A percentile compares a stretch with the other conserved stretches of the same genome.
Evolutionary conservation across 2,113 vertebrate species (phyloP).

Genomic region (Rhinopomastus cyanomelas): DNA sequence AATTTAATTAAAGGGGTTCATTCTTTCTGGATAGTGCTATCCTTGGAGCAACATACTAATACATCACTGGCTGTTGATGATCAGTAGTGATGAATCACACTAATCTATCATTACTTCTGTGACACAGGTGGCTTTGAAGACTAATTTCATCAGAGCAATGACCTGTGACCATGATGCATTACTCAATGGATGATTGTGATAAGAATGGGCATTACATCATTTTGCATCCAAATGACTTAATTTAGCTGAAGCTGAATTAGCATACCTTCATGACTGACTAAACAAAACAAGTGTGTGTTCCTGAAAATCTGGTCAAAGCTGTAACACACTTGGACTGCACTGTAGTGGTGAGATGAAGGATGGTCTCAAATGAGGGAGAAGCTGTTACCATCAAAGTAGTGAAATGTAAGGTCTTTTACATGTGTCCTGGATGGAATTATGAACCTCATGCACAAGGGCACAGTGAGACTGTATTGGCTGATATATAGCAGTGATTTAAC

Average conservation of each 20-base stretch:
- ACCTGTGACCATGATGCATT: slow-evolving; percentile 64
- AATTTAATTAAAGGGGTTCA: slow-evolving; percentile 52
- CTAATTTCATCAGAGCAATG: slow-evolving; percentile 63
- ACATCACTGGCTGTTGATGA: slow-evolving; percentile 66
- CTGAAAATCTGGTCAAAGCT: neutral
- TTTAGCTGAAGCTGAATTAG: neutral
- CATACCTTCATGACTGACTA: neutral
- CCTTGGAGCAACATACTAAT: slow-evolving; percentile 61
- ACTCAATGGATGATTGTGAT: slow-evolving; percentile 47
- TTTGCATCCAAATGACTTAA: slow-evolving; percentile 29
- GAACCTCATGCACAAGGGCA: no score
- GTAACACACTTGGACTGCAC: neutral
- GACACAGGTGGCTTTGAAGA: slow-evolving; percentile 72
- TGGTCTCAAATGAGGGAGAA: neutral
- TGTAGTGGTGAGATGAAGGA: neutral
- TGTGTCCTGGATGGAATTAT: neutral
- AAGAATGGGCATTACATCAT: slow-evolving; percentile 39
- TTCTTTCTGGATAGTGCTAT: slow-evolving; percentile 50
- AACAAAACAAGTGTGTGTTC: neutral
- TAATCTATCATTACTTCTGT: slow-evolving; percentile 71
- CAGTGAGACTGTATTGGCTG: no score
- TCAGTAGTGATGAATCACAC: slow-evolving; percentile 71
- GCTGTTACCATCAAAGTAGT: neutral
- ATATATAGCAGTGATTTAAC: no score
- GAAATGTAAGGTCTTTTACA: neutral